A percentile compares a stretch with the other conserved stretches of the same genome.
Conservation (phyloP, 53 echinoderm and acorn worm species). For the Temnopleurus reevesii region DNA sequence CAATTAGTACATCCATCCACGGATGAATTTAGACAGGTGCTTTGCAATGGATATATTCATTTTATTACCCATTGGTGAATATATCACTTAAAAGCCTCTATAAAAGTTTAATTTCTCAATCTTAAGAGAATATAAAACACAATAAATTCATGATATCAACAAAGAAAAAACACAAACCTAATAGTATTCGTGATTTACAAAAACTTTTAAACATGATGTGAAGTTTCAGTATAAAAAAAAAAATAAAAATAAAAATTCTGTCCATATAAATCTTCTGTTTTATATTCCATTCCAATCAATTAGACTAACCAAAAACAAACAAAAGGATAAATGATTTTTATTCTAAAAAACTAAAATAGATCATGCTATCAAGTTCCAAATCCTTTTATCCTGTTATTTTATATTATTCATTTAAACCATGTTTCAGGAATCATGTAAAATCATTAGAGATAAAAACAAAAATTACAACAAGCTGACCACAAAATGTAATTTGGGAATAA, state of each 20-base stretch:
- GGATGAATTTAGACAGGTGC: background rate
- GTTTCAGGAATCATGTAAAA: background rate
- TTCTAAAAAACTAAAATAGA: background rate
- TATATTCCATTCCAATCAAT: background rate
- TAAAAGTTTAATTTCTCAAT: too few species aligned
- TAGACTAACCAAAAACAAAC: background rate
- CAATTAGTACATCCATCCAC: background rate
- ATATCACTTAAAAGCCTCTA: background rate
- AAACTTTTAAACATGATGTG: background rate
- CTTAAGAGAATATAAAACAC: too few species aligned
- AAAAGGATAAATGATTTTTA: background rate
- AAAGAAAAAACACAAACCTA: too few species aligned
- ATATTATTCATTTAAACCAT: background rate
- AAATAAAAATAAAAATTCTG: too few species aligned
- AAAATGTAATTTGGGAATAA: background rate
- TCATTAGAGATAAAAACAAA: background rate
- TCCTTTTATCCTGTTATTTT: background rate
- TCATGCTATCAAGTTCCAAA: background rate
- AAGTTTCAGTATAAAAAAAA: constrained; percentile 12
- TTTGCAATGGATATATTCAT: background rate
- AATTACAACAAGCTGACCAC: constrained; percentile 3
- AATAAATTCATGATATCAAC: too few species aligned
- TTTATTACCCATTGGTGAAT: background rate
- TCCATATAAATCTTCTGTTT: too few species aligned
- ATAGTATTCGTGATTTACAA: background rate